A percentile compares a stretch with the other conserved stretches of the same genome.
Evolutionary conservation across 2,888 invertebrate genomes (phyloP).

Genomic region (Nomada ferruginata): DNA sequence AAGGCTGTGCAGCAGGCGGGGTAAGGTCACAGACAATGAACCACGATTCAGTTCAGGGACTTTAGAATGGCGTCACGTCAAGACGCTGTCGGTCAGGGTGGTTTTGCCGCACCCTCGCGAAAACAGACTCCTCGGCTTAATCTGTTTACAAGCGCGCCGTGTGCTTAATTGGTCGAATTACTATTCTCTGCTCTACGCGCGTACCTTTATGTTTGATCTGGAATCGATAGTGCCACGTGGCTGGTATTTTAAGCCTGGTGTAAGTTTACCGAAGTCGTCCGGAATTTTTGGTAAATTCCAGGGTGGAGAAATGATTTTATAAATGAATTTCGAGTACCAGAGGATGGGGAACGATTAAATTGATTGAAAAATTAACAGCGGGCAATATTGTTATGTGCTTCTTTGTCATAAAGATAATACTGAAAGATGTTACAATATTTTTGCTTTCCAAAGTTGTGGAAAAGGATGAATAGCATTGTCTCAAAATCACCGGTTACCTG

Average conservation of each 20-base stretch:
- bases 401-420: neutral
- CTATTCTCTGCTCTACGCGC: neutral
- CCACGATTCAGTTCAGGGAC: slow-evolving; percentile 80
- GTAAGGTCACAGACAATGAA: slow-evolving; percentile 81
- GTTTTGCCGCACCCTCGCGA: slow-evolving; percentile 39
- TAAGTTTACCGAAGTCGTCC: too few relatives aligned
- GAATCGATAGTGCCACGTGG: too few relatives aligned
- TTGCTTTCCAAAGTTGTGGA: neutral
- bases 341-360: too few relatives aligned
- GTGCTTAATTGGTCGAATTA: neutral
- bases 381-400: too few relatives aligned
- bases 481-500: slow-evolving; percentile 34
- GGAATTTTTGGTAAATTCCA: too few relatives aligned
- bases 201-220: too few relatives aligned
- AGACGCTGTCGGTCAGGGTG: slow-evolving; percentile 59
- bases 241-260: too few relatives aligned
- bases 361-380: too few relatives aligned
- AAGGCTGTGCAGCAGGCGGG: slow-evolving; percentile 65
- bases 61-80: slow-evolving; percentile 37
- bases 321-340: too few relatives aligned
- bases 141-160: slow-evolving; percentile 1
- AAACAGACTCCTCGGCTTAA: neutral
- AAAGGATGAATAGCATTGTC: neutral
- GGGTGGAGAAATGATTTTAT: too few relatives aligned
- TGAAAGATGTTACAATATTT: neutral